Evolutionary conservation across 35 echinoderm and acorn worm species (phyloP), one percentile per base, ranked within the genome.

Genomic region (Ptychodera flava): DNA sequence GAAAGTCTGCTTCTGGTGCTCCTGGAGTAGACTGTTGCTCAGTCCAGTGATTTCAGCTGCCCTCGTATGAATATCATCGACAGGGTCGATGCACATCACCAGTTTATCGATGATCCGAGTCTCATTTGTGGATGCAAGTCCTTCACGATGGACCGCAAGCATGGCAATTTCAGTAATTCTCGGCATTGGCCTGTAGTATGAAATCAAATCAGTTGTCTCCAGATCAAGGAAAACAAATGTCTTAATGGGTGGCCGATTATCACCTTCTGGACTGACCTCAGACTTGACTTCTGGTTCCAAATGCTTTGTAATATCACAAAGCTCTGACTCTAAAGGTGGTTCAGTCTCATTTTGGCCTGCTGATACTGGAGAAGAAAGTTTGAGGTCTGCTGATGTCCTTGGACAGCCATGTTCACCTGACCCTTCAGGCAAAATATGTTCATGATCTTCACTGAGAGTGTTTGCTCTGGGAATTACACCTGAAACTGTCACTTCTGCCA

Each of bases 161-260:
- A 99, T 30, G 38, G 81, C 92, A 31, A 99, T 86, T 91, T 99
- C 96, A 0, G 90, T 94, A 16, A 99, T 99, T 77, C 87, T 94
- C 16, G 96, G 96, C 45, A 64, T 64, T 64, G 45, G 45, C 38
- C 37, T 90, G 31, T 94, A 88, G 28, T 37, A 28, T 10, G 45
- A 15, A 0, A 78, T 0, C 16, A 97, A 79, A 80, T 76, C 75
- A 33, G 88, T 88, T 0, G 96, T 89, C 85, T 99, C 92, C n/a
- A 99, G 36, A 87, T 99, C 96, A 28, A 99, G 35, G 31, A 99
- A 94, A 0, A 99, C 96, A 85, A 94, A 99, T 15, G 90, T 92
- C 34, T 94, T 90, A 32, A 94, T 91, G 22, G 22, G 22, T 64
- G 45, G 45, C 22, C 6, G 45, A 64, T 22, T 64, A 64, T 6